phyloP scores from a whole-genome alignment of 2,113 vertebrate genomes.

The Charina bottae region DNA sequence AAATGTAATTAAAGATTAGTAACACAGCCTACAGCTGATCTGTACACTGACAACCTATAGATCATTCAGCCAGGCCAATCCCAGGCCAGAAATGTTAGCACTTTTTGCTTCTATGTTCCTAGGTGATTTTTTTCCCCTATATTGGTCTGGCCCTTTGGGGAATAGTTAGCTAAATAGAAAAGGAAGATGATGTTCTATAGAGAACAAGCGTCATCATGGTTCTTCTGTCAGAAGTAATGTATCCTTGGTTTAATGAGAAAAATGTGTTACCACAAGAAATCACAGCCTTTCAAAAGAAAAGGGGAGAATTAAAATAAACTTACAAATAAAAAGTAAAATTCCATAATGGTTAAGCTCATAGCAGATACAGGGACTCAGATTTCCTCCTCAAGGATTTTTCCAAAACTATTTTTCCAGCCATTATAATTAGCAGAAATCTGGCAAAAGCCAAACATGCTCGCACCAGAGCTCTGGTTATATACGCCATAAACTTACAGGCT shows the following conservation, averaged over 20 bases:
- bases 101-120: neutral
- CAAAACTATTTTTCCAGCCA: slow-evolving; percentile 20
- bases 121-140: neutral
- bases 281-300: slow-evolving; percentile 36
- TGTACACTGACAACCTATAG: neutral
- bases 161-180: neutral
- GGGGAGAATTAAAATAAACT: slow-evolving; percentile 40
- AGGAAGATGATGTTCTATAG: neutral
- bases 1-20: neutral
- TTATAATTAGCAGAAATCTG: slow-evolving; percentile 1
- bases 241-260: slow-evolving; percentile 37
- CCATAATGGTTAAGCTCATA: slow-evolving; percentile 25
- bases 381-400: slow-evolving; percentile 29
- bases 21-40: neutral
- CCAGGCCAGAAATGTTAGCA: neutral
- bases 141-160: neutral
- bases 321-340: slow-evolving; percentile 30
- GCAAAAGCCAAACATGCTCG: neutral
- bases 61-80: neutral
- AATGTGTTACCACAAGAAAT: slow-evolving; percentile 12
- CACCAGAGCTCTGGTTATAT: neutral
- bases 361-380: slow-evolving; percentile 43
- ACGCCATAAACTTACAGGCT: neutral
- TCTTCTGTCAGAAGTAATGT: slow-evolving; percentile 14
- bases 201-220: neutral